Base-by-base conservation (phyloP, 2,888 invertebrate species). In the Auanema freiburgensis region DNA sequence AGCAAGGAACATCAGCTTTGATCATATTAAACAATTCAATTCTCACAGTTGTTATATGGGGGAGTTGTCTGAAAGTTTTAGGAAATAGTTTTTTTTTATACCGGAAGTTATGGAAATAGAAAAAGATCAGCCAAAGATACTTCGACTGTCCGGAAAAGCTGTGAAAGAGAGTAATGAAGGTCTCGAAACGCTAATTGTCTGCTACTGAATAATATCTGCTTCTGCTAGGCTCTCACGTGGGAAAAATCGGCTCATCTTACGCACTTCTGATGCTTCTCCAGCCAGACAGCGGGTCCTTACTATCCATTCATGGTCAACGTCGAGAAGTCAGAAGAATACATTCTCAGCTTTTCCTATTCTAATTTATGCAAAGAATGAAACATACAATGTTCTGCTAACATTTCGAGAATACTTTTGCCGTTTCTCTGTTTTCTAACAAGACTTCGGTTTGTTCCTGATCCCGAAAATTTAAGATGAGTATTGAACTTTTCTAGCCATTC, bases 1-100 rank as follows among this genome's bases (percentile, higher is more conserved):
- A 64, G 67, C 67, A 71, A 21, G 63, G 59, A 18, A 58, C 53
- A 43, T 74, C 67, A 12, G 56, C 11, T 51, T 33, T 43, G 11
- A 51, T 21, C 55, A 59, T 53, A 21, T 16, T 16, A 5, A n/a
- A 46, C 46, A 5, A 10, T 10, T 46, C 46, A 5, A 21, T 46
- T 16, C 10, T 21, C 5, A 46, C 3, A 5, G 10, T 46, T 21
- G 10, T 18, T 5, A 46, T 5, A 3, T 18, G 16, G 4, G 10
- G 10, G 5, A 46, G 46, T 5, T 3, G 4, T 18, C 16, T 10
- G 10, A 46, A 46, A 46, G 3, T 18, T 5, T 8, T 8, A 21
- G 21, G 46, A 46, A 46, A 23, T 46, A 21, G 10, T 5, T 46
- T 18, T 3, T 46, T 5, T 16, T 3, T 5, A 46, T 16, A 46